Evolutionary conservation across 2,888 invertebrate species (phyloP), one percentile per base, ranked within the genome.

Genomic region (Drosophila acutilabella): DNA sequence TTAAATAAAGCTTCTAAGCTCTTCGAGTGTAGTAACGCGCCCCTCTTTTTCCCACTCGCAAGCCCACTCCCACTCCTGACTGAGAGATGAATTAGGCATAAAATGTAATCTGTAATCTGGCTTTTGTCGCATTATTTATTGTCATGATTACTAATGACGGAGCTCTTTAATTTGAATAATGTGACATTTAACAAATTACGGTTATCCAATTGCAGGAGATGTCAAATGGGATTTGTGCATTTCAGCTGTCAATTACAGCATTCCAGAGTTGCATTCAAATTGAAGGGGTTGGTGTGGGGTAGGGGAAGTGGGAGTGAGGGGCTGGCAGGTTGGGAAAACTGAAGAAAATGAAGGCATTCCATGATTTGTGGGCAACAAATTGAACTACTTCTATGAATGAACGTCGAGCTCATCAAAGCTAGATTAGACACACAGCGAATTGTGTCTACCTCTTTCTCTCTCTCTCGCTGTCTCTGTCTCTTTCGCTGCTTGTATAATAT

Each of bases 191-290:
- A 64, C 76, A 79, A 77, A 71, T 79, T 74, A 75, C 79, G 66
- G 13, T 57, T 62, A 65, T 78, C 59, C 61, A 59, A 54, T 65
- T 53, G 38, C 30, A 60, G 45, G 57, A 33, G 45, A 60, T 67
- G 80, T 70, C 74, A 78, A 78, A 81, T 68, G 74, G 71, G 80
- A 68, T 74, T 77, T 74, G 51, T 53, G 64, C 48, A 61, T 78
- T 74, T 71, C 60, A 65, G 59, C 71, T 81, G 78, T 81, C 78
- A 79, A 79, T 79, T 79, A 79, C 76, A 81, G 64, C 30, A 56
- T 40, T 38, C 51, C 51, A 50, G 45, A 47, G 45, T 47, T 57
- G 57, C 57, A 47, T 64, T 26, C 48, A 42, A 50, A 36, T 26
- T 26, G 10, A 0, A 4, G 20, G 0, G 23, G 23, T 0, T 23